Evolutionary conservation across 2,797 vertebrate species (phyloP).

Genomic region (Myripristis murdjan): DNA sequence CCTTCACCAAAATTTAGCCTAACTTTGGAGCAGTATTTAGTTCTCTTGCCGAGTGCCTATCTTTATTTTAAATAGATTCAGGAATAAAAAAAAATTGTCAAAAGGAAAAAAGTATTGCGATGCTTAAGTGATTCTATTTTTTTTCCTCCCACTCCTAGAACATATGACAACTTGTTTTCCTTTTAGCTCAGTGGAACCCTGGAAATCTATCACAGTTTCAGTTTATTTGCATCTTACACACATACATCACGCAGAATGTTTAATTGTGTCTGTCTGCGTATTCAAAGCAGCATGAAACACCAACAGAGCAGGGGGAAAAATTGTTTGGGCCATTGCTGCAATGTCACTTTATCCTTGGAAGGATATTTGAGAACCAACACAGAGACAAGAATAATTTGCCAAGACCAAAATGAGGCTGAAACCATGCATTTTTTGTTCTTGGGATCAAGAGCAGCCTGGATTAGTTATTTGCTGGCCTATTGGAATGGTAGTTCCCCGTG

Average conservation of each 20-base stretch:
- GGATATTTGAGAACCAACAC: background rate
- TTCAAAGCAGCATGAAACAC: background rate
- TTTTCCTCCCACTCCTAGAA: too few species aligned
- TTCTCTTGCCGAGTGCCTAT: too few species aligned
- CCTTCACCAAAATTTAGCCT: too few species aligned
- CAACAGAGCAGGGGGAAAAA: background rate
- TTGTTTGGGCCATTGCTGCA: background rate
- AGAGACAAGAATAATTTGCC: slow-evolving; percentile 17
- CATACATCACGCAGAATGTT: background rate
- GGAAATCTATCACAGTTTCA: background rate
- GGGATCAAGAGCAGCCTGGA: background rate
- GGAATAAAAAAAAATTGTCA: too few species aligned
- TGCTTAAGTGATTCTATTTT: too few species aligned
- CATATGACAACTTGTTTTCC: background rate
- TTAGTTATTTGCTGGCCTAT: background rate
- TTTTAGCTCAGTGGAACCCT: background rate
- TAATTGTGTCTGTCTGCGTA: background rate
- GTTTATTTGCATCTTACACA: background rate
- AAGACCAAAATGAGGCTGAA: slow-evolving; percentile 1
- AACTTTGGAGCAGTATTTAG: too few species aligned
- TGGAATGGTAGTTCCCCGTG: background rate
- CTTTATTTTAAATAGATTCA: too few species aligned
- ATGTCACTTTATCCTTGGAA: background rate
- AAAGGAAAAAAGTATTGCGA: too few species aligned
- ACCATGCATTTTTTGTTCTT: background rate